Percentiles rank a stretch among this genome's conserved stretches.
Evolutionary conservation across 2,888 invertebrate species (phyloP).

Genomic region (Drosophila nigritarsus): DNA sequence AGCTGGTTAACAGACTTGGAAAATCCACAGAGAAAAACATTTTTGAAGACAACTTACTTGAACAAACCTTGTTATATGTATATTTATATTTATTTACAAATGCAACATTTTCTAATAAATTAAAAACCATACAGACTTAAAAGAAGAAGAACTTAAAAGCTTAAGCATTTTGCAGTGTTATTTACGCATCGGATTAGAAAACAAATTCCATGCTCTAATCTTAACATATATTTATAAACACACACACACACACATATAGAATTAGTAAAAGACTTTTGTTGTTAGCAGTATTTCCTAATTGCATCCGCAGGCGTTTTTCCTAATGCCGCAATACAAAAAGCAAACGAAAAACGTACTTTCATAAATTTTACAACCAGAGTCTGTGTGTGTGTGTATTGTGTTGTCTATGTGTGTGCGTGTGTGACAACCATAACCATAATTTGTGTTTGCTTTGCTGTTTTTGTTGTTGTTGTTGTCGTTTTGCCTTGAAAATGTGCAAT

Average conservation of each 20-base stretch:
- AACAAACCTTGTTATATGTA: background rate
- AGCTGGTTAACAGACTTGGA: background rate
- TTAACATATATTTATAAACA: constrained; percentile 9
- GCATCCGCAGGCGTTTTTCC: constrained; percentile 62
- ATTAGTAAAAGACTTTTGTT: constrained; percentile 27
- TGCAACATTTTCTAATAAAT: background rate
- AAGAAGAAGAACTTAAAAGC: background rate
- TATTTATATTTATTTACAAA: background rate
- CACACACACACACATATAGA: background rate
- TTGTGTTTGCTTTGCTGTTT: constrained; percentile 37
- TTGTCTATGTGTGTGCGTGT: background rate
- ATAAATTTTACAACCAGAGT: constrained; percentile 41
- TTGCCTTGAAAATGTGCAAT: constrained; percentile 64
- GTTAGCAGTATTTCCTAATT: constrained; percentile 57
- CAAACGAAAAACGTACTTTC: constrained; percentile 55
- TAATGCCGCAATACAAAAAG: constrained; percentile 43
- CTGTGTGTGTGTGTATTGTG: background rate
- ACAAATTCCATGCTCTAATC: constrained; percentile 1
- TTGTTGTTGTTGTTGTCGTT: constrained; percentile 20
- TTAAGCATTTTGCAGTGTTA: constrained; percentile 13
- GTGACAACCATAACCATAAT: constrained; percentile 52
- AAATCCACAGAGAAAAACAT: background rate
- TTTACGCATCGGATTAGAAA: constrained; percentile 11
- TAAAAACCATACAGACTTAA: background rate
- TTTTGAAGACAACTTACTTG: background rate